Evolutionary conservation across 2,888 invertebrate genomes (phyloP), one percentile per base, ranked within the genome.

Genomic region (Priocnemis perturbator): DNA sequence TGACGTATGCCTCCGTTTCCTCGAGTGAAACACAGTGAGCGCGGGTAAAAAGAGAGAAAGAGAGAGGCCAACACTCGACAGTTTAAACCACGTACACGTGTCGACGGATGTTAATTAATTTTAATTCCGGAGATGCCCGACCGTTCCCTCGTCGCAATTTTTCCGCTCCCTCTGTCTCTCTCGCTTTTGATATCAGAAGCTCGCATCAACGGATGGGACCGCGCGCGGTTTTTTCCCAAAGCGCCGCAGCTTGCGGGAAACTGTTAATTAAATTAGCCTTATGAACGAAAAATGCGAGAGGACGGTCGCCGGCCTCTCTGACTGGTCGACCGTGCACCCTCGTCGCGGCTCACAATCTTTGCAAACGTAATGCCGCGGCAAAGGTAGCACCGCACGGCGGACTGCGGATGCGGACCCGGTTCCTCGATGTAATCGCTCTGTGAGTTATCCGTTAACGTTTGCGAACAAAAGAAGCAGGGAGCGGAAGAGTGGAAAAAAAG

Each of bases 51-150:
- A 37, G 7, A 1, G 37, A 9, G 4, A 37, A 37, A 37, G 37
- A 37, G 37, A 3, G 37, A 1, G n/a, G n/a, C n/a, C n/a, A 37
- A 37, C 37, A 9, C 37, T 37, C 37, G 37, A 3, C 37, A 37
- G 37, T 11, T 37, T 9, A 11, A 37, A 37, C 37, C 37, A 9
- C 37, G 37, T 1, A 11, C 37, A 37, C 37, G 37, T 37, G 11
- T 11, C 37, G 65, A 64, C n/a, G 55, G 60, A 60, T 69, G 62
- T 75, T 75, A 71, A 77, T 77, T 75, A 77, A 78, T 77, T 19
- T 50, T 50, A 50, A 50, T 19, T 50, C 50, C 9, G 17, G 53
- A 66, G 47, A 23, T 48, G 20, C 15, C 21, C 14, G 23, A n/a
- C 55, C 23, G 5, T 15, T 15, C 21, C 23, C 19, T 53, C 19